phyloP scores from a whole-genome alignment of 1,140 invertebrate species.

The Megalonaias nervosa region DNA sequence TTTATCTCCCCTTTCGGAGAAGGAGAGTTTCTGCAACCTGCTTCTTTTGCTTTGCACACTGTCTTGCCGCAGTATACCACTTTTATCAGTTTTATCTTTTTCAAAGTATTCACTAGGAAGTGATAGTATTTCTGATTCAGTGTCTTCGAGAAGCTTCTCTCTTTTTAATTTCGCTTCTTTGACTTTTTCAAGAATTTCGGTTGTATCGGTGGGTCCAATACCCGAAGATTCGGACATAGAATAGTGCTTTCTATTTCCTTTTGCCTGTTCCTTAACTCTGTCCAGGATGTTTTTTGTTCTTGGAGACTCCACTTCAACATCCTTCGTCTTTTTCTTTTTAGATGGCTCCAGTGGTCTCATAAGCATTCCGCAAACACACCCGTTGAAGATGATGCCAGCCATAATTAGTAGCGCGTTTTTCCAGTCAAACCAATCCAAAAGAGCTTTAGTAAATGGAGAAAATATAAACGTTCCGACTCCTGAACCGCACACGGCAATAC shows the following conservation, averaged over 20 bases:
- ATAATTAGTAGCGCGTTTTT: conserved; percentile 92
- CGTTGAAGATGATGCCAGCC: conserved; percentile 93
- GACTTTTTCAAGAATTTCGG: conserved; percentile 59
- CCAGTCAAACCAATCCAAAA: conserved; percentile 79
- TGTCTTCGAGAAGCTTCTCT: conserved; percentile 62
- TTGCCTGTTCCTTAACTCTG: conserved; percentile 62
- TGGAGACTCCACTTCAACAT: conserved; percentile 72
- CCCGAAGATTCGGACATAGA: conserved; percentile 28
- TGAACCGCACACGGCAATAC: conserved; percentile 95
- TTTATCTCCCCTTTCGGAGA: conserved; percentile 50
- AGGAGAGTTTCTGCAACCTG: conserved; percentile 44
- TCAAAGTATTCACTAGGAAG: conserved; percentile 59
- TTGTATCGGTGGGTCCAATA: conserved; percentile 40
- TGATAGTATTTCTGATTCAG: conserved; percentile 61
- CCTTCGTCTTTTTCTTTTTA: conserved; percentile 74
- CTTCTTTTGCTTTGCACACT: conserved; percentile 11
- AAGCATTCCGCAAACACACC: conserved; percentile 88
- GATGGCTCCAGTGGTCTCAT: conserved; percentile 91
- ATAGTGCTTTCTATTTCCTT: conserved; percentile 17
- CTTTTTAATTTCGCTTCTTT: conserved; percentile 78
- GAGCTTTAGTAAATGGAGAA: conserved; percentile 76
- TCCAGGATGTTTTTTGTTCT: conserved; percentile 61
- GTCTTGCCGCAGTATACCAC: conserved; percentile 13
- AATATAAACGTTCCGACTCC: conserved; percentile 90
- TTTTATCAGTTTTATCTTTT: conserved; percentile 46